A percentile compares a stretch with the other conserved stretches of the same genome.
Evolutionary conservation across 2,797 vertebrate genomes (phyloP).

Genomic region (Natrix natrix): DNA sequence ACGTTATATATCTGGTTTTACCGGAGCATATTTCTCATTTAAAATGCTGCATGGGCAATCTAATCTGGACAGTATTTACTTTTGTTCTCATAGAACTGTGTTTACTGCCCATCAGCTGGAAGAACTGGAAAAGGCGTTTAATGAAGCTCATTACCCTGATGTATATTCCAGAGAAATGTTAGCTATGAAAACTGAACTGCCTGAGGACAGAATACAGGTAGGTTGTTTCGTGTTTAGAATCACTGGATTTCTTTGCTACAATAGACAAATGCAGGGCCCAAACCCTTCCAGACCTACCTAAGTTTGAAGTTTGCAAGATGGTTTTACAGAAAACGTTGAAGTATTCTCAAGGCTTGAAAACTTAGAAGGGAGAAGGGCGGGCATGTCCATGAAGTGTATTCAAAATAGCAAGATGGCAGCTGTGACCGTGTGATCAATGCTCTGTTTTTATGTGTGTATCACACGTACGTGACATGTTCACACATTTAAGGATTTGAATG

Average conservation of each 20-base stretch:
- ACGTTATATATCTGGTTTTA: not conserved
- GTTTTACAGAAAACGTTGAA: not conserved
- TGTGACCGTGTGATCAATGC: not conserved
- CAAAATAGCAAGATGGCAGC: not conserved
- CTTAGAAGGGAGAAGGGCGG: not conserved
- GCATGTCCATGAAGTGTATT: not conserved
- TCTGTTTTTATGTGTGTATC: not conserved
- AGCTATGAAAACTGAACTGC: conserved; percentile 91
- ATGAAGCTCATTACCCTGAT: conserved; percentile 93
- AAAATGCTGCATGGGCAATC: not conserved
- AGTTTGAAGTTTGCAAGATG: not conserved
- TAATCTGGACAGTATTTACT: not conserved
- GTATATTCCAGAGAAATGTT: conserved; percentile 94
- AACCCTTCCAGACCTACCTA: not conserved
- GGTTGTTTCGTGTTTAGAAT: not conserved
- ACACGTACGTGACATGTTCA: not conserved
- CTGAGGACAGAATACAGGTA: conserved; percentile 94
- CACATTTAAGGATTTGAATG: not conserved
- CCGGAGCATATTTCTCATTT: not conserved
- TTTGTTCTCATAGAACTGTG: conserved; percentile 79
- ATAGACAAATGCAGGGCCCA: too few species aligned
- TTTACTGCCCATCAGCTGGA: conserved; percentile 93
- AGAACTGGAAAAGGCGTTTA: conserved; percentile 93
- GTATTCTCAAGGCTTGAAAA: not conserved
- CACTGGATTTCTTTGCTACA: not conserved